These are phyloP conservation scores for Catamblyrhynchus diadema DNA, from an alignment of 2,797 vertebrate species.

Conservation along the genomic window DNA sequence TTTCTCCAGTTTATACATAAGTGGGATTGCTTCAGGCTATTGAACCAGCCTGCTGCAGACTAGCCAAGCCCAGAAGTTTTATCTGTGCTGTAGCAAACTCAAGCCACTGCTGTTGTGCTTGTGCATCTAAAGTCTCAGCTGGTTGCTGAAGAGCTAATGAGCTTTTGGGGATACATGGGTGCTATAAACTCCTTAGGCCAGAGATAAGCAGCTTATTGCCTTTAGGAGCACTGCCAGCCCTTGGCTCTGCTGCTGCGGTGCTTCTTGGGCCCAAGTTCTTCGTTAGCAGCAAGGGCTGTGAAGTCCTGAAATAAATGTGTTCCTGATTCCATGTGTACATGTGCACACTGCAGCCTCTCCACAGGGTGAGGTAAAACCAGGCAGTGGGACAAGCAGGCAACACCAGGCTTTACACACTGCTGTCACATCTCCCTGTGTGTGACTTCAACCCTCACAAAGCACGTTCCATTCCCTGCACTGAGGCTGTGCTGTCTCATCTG, in stretches of 20 bases:
- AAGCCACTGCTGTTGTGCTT: background rate
- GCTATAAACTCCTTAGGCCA: conserved; percentile 52
- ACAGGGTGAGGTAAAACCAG: background rate
- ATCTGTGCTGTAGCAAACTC: background rate
- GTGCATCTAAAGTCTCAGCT: conserved; percentile 22
- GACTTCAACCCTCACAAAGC: background rate
- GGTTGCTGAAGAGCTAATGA: conserved; percentile 47
- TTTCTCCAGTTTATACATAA: background rate
- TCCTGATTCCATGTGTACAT: background rate
- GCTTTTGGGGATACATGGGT: conserved; percentile 55
- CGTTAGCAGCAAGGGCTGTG: background rate
- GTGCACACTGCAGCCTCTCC: background rate
- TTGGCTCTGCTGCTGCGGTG: background rate
- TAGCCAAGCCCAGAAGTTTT: background rate
- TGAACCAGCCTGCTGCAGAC: background rate
- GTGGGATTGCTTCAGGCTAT: background rate
- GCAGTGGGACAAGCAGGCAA: background rate
- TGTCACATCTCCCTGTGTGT: background rate
- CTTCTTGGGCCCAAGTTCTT: background rate
- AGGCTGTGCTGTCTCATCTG: background rate
- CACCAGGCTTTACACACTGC: background rate
- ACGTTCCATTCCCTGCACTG: background rate
- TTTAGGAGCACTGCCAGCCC: conserved; percentile 3
- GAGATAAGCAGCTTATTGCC: conserved; percentile 58
- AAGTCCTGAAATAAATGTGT: background rate